These are phyloP conservation scores for Tromatobia lineatoria DNA, from an alignment of 2,888 invertebrate species.

Conservation along the genomic window DNA sequence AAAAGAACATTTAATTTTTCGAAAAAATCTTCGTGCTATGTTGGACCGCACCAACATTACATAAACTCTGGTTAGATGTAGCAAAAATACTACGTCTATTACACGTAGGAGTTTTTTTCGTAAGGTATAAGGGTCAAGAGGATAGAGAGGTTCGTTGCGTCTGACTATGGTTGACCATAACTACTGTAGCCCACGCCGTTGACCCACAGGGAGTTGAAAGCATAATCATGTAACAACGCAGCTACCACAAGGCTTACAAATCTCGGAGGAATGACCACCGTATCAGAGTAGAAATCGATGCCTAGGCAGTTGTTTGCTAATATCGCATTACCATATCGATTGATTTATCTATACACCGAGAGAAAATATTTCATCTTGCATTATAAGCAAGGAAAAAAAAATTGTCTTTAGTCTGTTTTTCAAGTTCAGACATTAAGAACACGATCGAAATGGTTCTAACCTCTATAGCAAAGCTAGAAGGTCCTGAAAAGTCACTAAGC, in stretches of 20 bases:
- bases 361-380: no score
- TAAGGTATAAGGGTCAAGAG: not conserved
- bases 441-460: no score
- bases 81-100: not conserved
- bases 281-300: not conserved
- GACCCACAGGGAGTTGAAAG: not conserved
- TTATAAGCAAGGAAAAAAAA: no score
- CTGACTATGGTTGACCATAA: slow-evolving; percentile 57
- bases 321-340: not conserved
- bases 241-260: not conserved
- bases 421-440: no score
- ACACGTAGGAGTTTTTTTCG: not conserved
- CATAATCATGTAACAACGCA: not conserved
- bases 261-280: not conserved
- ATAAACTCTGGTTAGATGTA: not conserved
- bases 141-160: not conserved
- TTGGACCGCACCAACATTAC: not conserved
- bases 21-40: no score
- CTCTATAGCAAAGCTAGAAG: no score
- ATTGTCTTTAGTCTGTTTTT: no score
- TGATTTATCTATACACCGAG: no score
- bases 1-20: no score
- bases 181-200: slow-evolving; percentile 39
- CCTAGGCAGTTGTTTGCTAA: not conserved
- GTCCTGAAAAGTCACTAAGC: no score